Conservation (phyloP, 2,113 vertebrate genomes). For the Herpailurus yagouaroundi region DNA sequence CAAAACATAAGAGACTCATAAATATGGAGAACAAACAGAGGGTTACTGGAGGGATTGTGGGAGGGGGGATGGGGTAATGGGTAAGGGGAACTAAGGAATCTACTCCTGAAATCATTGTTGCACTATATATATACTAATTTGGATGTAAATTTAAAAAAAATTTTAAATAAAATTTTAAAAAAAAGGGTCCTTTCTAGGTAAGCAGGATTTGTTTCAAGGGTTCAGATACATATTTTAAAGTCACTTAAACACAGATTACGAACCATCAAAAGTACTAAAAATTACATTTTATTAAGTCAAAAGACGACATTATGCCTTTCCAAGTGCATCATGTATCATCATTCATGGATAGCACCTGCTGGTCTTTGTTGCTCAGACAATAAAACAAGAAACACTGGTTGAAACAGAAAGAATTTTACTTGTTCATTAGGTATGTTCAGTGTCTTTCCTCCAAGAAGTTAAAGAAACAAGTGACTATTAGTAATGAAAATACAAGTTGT, state of each 20-base stretch:
- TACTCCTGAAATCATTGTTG: too few species aligned
- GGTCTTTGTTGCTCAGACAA: background rate
- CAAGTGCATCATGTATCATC: background rate
- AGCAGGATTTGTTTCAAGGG: background rate
- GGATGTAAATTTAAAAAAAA: too few species aligned
- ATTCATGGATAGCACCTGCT: background rate
- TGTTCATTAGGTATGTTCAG: background rate
- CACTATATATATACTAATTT: too few species aligned
- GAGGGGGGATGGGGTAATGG: too few species aligned
- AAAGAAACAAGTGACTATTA: constrained; percentile 8
- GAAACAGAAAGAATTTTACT: background rate
- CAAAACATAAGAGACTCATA: too few species aligned
- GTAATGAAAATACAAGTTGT: background rate
- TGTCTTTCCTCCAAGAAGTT: background rate
- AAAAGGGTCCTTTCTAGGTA: background rate
- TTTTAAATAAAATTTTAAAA: too few species aligned
- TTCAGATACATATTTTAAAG: constrained; percentile 13
- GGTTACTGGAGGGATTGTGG: too few species aligned
- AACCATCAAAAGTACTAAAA: constrained; percentile 24
- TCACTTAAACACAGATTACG: background rate
- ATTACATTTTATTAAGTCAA: background rate
- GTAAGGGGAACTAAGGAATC: too few species aligned
- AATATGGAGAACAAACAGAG: too few species aligned
- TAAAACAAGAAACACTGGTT: background rate
- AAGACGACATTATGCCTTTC: background rate